A percentile compares a stretch with the other conserved stretches of the same genome.
Conservation (phyloP, 2,113 vertebrate genomes). For the Pica pica region DNA sequence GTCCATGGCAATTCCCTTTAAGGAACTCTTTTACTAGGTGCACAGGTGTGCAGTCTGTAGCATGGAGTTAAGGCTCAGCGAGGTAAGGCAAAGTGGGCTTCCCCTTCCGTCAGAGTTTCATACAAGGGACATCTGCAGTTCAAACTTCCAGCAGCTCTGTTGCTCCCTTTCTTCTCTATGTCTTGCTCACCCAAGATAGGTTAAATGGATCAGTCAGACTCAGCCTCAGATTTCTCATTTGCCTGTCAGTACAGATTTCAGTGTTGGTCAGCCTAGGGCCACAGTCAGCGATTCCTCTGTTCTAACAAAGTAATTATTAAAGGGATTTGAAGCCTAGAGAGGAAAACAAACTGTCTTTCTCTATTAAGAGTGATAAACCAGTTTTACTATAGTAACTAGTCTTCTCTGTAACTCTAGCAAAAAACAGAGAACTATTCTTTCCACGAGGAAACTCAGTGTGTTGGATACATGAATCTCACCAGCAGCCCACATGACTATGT, state of each 20-base stretch:
- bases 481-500: neutral
- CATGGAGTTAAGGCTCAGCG: fast-evolving
- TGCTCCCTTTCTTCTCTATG: neutral
- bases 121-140: neutral
- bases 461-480: neutral
- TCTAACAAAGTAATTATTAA: neutral
- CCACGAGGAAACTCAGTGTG: neutral
- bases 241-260: neutral
- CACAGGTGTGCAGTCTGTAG: neutral
- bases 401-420: neutral
- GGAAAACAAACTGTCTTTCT: neutral
- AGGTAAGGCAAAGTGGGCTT: neutral
- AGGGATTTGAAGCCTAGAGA: neutral
- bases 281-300: neutral
- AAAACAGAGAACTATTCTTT: neutral
- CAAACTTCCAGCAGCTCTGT: neutral
- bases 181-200: neutral
- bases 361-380: neutral
- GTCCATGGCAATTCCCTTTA: neutral
- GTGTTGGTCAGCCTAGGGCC: neutral
- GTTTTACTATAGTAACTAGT: neutral
- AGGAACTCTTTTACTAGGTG: neutral
- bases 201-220: neutral
- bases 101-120: neutral
- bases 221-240: neutral